Conservation (phyloP, 2,888 invertebrate species). For the Lithophane socia region DNA sequence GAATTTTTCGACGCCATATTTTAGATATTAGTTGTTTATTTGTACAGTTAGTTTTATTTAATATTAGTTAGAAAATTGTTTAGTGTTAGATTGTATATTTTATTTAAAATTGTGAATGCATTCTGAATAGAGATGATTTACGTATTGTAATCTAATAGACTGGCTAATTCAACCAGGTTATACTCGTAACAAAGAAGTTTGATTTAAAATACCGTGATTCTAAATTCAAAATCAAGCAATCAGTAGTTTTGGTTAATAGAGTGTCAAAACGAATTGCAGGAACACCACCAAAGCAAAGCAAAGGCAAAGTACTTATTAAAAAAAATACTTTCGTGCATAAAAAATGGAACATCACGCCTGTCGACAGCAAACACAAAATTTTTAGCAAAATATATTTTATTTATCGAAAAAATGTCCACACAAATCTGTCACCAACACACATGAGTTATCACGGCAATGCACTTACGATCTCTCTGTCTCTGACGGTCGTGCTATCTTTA, state of each 20-base stretch:
- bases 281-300: slow-evolving; percentile 5
- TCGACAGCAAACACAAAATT: slow-evolving; percentile 19
- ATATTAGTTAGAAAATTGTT: too few relatives aligned
- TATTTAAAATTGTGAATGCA: too few relatives aligned
- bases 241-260: not conserved
- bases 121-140: not conserved
- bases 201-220: not conserved
- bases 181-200: not conserved
- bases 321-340: slow-evolving; percentile 34
- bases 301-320: slow-evolving; percentile 5
- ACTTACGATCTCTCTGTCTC: slow-evolving; percentile 90
- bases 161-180: not conserved
- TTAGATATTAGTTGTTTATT: too few relatives aligned
- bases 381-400: slow-evolving; percentile 49
- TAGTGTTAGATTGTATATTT: too few relatives aligned
- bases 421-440: slow-evolving; percentile 72
- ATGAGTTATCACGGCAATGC: slow-evolving; percentile 89
- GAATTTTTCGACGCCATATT: too few relatives aligned
- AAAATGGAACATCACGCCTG: slow-evolving; percentile 24
- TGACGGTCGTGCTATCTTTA: slow-evolving; percentile 87
- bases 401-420: slow-evolving; percentile 70
- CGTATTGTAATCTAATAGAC: not conserved
- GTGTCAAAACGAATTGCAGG: not conserved
- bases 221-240: not conserved
- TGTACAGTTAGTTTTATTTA: too few relatives aligned